A percentile compares a stretch with the other conserved stretches of the same genome.
These are phyloP conservation scores for Anoura caudifer DNA, from an alignment of 2,113 vertebrate species.

Conservation along the genomic window DNA sequence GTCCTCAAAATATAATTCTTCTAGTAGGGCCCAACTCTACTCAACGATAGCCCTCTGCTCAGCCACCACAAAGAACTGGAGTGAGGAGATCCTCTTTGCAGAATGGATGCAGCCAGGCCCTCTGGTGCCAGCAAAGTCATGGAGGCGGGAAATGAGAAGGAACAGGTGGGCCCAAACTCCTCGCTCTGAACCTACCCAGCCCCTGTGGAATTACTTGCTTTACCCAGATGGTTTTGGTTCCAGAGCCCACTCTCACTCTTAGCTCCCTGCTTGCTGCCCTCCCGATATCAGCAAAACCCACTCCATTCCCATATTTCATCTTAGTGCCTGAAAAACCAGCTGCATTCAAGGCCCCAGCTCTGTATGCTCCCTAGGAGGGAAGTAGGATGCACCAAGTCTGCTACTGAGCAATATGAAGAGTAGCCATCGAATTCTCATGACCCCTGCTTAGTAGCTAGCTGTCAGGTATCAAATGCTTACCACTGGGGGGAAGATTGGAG, in stretches of 20 bases:
- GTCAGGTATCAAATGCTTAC: background rate
- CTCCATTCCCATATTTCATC: background rate
- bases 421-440: background rate
- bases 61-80: background rate
- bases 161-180: background rate
- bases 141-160: background rate
- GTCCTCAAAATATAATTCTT: background rate
- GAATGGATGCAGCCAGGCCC: background rate
- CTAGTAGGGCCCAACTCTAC: background rate
- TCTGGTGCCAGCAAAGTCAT: background rate
- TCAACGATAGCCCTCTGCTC: background rate
- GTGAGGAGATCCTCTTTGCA: fast-evolving
- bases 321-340: background rate
- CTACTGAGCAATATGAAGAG: background rate
- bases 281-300: background rate
- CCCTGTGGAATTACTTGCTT: background rate
- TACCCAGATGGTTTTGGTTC: background rate
- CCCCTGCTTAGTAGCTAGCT: background rate
- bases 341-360: background rate
- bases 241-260: background rate
- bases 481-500: background rate
- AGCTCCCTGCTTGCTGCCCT: background rate
- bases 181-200: background rate
- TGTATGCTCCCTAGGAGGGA: background rate
- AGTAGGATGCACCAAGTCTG: background rate